Evolutionary conservation across 2,888 invertebrate species (phyloP), one percentile per base, ranked within the genome.

Genomic region (Crioceris asparagi): DNA sequence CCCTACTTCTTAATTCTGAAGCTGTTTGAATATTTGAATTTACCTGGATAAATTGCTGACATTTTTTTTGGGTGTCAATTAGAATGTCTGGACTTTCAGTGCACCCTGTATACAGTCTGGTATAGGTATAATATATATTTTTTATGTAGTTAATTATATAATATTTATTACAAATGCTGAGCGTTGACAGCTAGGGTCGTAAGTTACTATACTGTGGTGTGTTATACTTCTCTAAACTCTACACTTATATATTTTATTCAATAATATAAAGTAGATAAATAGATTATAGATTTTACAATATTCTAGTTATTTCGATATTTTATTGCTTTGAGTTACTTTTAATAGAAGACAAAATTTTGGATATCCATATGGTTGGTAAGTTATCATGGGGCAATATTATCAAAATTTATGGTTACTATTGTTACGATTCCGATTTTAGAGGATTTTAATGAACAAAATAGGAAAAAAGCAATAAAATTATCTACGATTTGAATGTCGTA

Each of bases 301-400:
- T 51, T 57, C 55, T 59, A 60, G 54, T 61, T 62, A 61, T 61
- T 59, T 62, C 61, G 60, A 59, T 64, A 56, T 49, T 48, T 64
- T 66, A 66, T 66, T 66, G 66, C 66, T 66, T 61, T 66, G 54
- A 56, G 66, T 66, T 66, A 61, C 66, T 54, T 61, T 57, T n/a
- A n/a, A 27, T 27, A 62, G 62, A 64, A 64, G 63, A 64, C 63
- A 54, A 64, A 62, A 60, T 14, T 59, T 58, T 60, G 56, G 53
- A 56, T 52, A 54, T 55, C 47, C 45, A 45, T 45, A 40, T 39
- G 35, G 29, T 35, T 40, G 19, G 29, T 43, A 33, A 45, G 51
- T 49, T 40, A 44, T 50, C 50, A 50, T 50, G 38, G 51, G 52
- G 52, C 48, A 50, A 49, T 27, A 27, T 15, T 14, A 8, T 27